These are phyloP conservation scores for Pyxicephalus adspersus DNA, from an alignment of 2,113 vertebrate species.

Conservation along the genomic window DNA sequence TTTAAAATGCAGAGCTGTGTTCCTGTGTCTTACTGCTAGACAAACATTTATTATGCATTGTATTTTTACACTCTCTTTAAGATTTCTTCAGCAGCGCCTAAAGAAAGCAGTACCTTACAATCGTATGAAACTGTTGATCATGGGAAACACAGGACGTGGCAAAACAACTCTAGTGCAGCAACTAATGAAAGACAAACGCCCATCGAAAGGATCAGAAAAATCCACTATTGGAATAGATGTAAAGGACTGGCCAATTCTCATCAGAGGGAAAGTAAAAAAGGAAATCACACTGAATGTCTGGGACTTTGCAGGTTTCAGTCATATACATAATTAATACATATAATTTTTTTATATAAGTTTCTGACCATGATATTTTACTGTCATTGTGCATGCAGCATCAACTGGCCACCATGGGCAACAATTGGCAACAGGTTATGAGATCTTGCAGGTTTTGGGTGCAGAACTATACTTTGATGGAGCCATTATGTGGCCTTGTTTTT, in stretches of 20 bases:
- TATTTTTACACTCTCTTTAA: slow-evolving; percentile 60
- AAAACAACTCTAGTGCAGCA: slow-evolving; percentile 90
- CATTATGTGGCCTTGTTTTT: too few species aligned
- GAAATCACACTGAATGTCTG: slow-evolving; percentile 90
- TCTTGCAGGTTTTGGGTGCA: too few species aligned
- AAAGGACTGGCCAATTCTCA: slow-evolving; percentile 84
- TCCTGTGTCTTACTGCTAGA: too few species aligned
- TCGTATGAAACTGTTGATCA: slow-evolving; percentile 93
- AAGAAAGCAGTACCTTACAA: slow-evolving; percentile 94
- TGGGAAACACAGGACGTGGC: slow-evolving; percentile 88
- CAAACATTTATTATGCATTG: too few species aligned
- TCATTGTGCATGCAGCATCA: too few species aligned
- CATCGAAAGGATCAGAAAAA: slow-evolving; percentile 65
- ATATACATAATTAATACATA: slow-evolving; percentile 13
- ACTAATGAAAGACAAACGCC: slow-evolving; percentile 83
- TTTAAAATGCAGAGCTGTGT: too few species aligned
- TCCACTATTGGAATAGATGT: slow-evolving; percentile 81
- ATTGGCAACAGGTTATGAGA: too few species aligned
- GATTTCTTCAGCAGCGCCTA: slow-evolving; percentile 94
- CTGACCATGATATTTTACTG: too few species aligned
- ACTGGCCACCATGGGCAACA: too few species aligned
- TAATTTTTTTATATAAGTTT: too few species aligned
- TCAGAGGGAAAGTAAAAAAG: slow-evolving; percentile 78
- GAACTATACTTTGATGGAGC: too few species aligned
- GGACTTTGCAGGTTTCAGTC: slow-evolving; percentile 99